Evolutionary conservation across 2,888 invertebrate species (phyloP), one percentile per base, ranked within the genome.

Genomic region (Heliconius ethilla): DNA sequence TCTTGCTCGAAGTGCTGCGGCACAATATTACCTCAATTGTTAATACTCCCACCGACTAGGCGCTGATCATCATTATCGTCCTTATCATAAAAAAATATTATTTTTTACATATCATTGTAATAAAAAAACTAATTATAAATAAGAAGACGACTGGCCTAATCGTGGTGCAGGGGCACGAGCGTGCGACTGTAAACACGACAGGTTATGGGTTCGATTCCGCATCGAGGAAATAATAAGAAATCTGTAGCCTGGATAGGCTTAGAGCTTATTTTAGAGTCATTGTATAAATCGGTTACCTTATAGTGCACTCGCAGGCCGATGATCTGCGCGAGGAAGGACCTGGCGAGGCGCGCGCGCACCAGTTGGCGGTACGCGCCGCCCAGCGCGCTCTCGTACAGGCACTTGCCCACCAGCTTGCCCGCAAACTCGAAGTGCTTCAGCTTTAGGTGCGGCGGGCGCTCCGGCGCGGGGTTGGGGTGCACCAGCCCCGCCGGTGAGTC

Each of bases 241-340:
- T 2, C 51, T 51, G 51, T 18, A 51, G 51, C 7, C 51, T 18
- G 18, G 51, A 18, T 15, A 18, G 11, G 10, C 18, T 51, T 51
- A 51, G 51, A 51, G 51, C 18, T 18, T 51, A 51, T 51, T 51
- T 51, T 18, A 51, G 7, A 18, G 2, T 18, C 0, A 51, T 51
- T 51, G 7, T 18, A 51, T 7, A 18, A 51, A 51, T 51, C n/a
- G n/a, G 7, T 66, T 73, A 98, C 98, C 96, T 98, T 98, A 88
- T 98, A 98, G 89, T 98, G 98, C 80, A 99, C 98, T 81, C 98
- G 92, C 59, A 99, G 96, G 27, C 99, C 99, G 86, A 99, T 99
- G 82, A 99, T 96, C 95, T 98, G 98, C 80, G 99, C 99, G 80
- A 99, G 95, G 94, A 99, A 99, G 65, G 98, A 98, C 78, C 99